Base-by-base conservation (phyloP, 2,113 vertebrate species). In the Sinocyclocheilus anshuiensis region DNA sequence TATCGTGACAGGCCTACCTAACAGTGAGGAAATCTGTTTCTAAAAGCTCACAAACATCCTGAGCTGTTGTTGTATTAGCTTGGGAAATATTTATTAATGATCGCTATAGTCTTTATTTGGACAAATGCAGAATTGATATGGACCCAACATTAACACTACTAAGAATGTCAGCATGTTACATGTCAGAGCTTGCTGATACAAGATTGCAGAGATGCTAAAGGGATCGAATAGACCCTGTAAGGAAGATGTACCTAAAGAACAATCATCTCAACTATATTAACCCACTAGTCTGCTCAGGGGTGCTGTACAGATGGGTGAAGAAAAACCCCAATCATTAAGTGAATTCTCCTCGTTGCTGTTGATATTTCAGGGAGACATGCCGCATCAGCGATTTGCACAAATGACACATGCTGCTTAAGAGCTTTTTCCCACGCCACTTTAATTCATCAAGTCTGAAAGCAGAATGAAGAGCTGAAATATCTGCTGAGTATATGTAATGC, bases 391-490 rank as follows among this genome's bases (percentile, higher is more conserved):
- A 24, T 79, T 79, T 77, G 45, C 24, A 20, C n/a, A 67, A 78
- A 85, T 57, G 65, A 83, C 80, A 42, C 42, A 83, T 74, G 74
- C 77, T 77, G 63, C 53, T 84, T 55, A 77, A 81, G 84, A 86
- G 24, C 39, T 22, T 81, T 77, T 22, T 57, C 45, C 39, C 39
- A 11, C 10, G 18, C 65, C 80, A 69, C 69, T 77, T 77, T 67
- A 53, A 86, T 89, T 88, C 26, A 88, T 87, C 87, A 86, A 39
- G 15, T 72, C 76, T 22, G 13, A 86, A 63, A 85, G 55, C 57
- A 53, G 79, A 80, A 65, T 7, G 24, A 76, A 48, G 63, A 84
- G 67, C 9, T 74, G 33, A 55, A 72, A 83, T 84, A 81, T 81
- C 77, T 85, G 57, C 77, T 85, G 77, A 85, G 87, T 74, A 45